Base-by-base conservation (phyloP, 2,888 invertebrate species). In the Lypha dubia region DNA sequence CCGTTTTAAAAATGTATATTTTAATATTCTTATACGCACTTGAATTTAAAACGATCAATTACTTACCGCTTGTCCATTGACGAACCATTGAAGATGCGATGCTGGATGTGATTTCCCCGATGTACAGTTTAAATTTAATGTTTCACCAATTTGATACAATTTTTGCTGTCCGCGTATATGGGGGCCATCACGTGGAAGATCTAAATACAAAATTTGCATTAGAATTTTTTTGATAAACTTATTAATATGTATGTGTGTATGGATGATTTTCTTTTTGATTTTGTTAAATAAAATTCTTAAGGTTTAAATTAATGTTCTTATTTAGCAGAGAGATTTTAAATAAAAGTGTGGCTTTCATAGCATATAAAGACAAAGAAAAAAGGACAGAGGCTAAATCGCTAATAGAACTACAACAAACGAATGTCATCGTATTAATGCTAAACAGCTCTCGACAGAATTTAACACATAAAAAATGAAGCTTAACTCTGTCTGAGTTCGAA, bases 21-120 rank as follows among this genome's bases (percentile, higher is more conserved):
- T 15, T 15, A 1, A 22, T 62, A 5, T 13, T 22, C 7, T 5
- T 71, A 20, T 24, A n/a, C 1, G 35, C 17, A 35, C n/a, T 20
- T 46, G 11, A n/a, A 15, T 20, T 13, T 3, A 35, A 67, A 68
- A 15, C 9, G 11, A 46, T 77, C n/a, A 28, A 53, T 79, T 75
- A 92, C 91, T 91, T 93, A 95, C 96, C 94, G 95, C 94, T 91
- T 95, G 94, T 88, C 96, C 96, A 90, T 96, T 96, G 89, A 96
- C 95, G 92, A 95, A 95, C 96, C 96, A 96, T 90, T 95, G 95
- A 32, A 96, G 93, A 86, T 94, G 93, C 24, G 96, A 95, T 22
- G 95, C 95, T 38, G 96, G 96, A 91, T 95, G 95, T 83, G 96
- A 96, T 90, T 95, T 94, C 56, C 95, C 95, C 53, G 96, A 96